Evolutionary conservation across 2,888 invertebrate species (phyloP).

Genomic region (Volucella inflata): DNA sequence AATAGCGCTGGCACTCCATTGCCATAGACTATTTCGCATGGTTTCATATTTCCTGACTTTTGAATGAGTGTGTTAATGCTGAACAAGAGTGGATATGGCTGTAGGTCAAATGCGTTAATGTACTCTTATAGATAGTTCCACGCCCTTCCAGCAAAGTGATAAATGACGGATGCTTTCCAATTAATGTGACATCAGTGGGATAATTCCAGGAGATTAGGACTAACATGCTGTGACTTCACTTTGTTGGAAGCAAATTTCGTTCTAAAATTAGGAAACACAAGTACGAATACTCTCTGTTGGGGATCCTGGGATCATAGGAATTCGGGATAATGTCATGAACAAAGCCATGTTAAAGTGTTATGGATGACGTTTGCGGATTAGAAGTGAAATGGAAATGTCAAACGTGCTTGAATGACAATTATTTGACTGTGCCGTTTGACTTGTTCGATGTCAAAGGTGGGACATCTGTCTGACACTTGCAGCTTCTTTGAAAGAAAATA

Average conservation of each 20-base stretch:
- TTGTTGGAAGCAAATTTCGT: background rate
- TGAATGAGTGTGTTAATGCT: slow-evolving; percentile 8
- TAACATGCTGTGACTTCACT: slow-evolving; percentile 25
- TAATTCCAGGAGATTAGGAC: slow-evolving; percentile 43
- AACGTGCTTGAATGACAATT: slow-evolving; percentile 28
- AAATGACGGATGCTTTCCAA: slow-evolving; percentile 36
- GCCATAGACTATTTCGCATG: slow-evolving; percentile 63
- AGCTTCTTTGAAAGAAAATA: background rate
- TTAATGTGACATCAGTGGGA: slow-evolving; percentile 54
- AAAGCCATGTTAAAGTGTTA: too few relatives aligned
- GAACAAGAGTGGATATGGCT: slow-evolving; percentile 7
- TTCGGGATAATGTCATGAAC: slow-evolving; percentile 12
- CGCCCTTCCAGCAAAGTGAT: slow-evolving; percentile 34
- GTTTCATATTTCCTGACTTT: slow-evolving; percentile 60
- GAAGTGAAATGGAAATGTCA: slow-evolving; percentile 3
- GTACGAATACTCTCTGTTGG: background rate
- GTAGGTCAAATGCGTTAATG: slow-evolving; percentile 56
- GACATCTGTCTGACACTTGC: slow-evolving; percentile 26
- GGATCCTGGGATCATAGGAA: background rate
- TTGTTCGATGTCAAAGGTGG: too few relatives aligned
- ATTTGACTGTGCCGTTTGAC: slow-evolving; percentile 16
- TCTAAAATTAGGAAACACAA: slow-evolving; percentile 28
- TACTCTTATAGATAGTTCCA: background rate
- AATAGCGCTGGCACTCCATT: slow-evolving; percentile 37
- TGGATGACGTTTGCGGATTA: slow-evolving; percentile 9